Percentiles rank a stretch among this genome's conserved stretches.
These are phyloP conservation scores for Cacatua alba DNA, from an alignment of 2,113 vertebrate genomes.

Conservation along the genomic window DNA sequence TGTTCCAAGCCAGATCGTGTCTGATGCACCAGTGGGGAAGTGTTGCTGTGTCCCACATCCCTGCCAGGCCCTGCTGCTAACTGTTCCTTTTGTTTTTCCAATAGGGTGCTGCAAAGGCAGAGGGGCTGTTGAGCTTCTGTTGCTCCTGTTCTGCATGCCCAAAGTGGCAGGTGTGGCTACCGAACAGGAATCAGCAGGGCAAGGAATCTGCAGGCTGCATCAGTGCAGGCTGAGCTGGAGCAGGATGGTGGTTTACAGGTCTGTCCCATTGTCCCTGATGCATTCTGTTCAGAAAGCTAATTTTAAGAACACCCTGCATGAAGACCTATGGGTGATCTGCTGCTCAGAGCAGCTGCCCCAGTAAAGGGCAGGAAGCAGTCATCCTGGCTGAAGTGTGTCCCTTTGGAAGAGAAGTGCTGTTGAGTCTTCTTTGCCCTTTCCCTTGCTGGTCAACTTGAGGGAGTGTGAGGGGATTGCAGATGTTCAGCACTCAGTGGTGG, in stretches of 20 bases:
- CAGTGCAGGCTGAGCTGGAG: not conserved
- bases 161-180: no score
- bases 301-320: no score
- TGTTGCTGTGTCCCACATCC: not conserved
- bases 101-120: not conserved
- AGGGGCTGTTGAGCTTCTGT: not conserved
- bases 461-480: not conserved
- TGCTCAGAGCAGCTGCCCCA: not conserved
- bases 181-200: not conserved
- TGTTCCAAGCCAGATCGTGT: constrained; percentile 66
- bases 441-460: not conserved
- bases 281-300: not conserved
- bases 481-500: not conserved
- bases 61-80: not conserved
- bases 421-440: not conserved
- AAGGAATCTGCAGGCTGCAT: not conserved
- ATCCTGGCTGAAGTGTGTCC: not conserved
- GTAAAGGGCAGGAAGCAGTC: not conserved
- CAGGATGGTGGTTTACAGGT: not conserved
- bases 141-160: not conserved
- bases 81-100: accelerated
- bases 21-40: constrained; percentile 65
- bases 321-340: accelerated
- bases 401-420: not conserved
- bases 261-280: no score